Evolutionary conservation across 2,888 invertebrate species (phyloP).

Genomic region (Drosophila barbarae): DNA sequence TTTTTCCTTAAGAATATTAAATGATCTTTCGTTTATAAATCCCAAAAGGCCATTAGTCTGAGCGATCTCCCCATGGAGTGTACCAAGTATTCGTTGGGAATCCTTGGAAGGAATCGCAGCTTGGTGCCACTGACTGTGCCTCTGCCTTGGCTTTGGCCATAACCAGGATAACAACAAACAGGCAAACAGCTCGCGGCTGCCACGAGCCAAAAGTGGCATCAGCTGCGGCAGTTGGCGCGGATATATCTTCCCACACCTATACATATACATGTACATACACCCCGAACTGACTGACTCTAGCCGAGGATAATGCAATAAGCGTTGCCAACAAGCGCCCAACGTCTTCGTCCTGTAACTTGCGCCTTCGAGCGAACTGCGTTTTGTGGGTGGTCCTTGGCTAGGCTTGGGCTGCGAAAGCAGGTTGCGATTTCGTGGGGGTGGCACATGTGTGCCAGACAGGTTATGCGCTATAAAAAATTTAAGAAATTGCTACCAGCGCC

Average conservation of each 20-base stretch:
- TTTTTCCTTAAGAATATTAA: background rate
- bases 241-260: conserved; percentile 51
- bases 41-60: conserved; percentile 8
- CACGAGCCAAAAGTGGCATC: conserved; percentile 68
- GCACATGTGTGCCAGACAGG: conserved; percentile 72
- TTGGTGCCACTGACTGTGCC: conserved; percentile 4
- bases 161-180: conserved; percentile 53
- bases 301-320: conserved; percentile 71
- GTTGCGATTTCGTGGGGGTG: background rate
- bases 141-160: conserved; percentile 48
- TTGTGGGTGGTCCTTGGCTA: conserved; percentile 20
- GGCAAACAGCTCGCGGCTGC: conserved; percentile 62
- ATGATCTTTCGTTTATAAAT: background rate
- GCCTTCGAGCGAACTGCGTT: conserved; percentile 54
- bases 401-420: too few relatives aligned
- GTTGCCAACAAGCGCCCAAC: conserved; percentile 66
- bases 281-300: conserved; percentile 52
- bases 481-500: conserved; percentile 68
- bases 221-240: conserved; percentile 69
- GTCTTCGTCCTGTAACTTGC: conserved; percentile 53
- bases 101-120: conserved; percentile 20
- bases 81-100: conserved; percentile 20
- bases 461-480: conserved; percentile 75
- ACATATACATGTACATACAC: conserved; percentile 11
- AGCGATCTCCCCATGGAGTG: conserved; percentile 17